Evolutionary conservation across 2,888 invertebrate species (phyloP).

Genomic region (Apamea crenata): DNA sequence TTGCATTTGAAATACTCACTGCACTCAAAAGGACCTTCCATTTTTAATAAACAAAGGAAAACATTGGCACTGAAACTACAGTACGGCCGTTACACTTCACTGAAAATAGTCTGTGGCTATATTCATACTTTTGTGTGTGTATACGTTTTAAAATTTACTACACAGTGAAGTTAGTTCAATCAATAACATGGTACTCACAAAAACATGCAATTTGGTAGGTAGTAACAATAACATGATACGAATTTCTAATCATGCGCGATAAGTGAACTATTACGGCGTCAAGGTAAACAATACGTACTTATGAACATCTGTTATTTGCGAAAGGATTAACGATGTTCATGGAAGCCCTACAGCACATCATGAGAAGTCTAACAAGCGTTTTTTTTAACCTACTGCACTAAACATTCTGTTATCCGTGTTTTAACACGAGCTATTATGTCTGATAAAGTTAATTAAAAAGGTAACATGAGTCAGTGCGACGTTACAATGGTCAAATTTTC

Average conservation of each 20-base stretch:
- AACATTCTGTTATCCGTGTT: slow-evolving; percentile 47
- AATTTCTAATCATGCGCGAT: slow-evolving; percentile 66
- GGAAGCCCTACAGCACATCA: slow-evolving; percentile 75
- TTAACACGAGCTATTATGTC: slow-evolving; percentile 65
- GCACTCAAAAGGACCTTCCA: slow-evolving; percentile 82
- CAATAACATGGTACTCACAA: slow-evolving; percentile 63
- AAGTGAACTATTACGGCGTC: slow-evolving; percentile 61
- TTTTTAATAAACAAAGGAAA: slow-evolving; percentile 69
- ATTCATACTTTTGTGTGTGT: slow-evolving; percentile 77
- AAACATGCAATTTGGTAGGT: slow-evolving; percentile 66
- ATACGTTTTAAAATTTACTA: slow-evolving; percentile 73
- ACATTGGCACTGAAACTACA: slow-evolving; percentile 68
- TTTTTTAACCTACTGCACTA: slow-evolving; percentile 40
- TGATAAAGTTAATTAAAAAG: slow-evolving; percentile 63
- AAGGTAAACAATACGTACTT: slow-evolving; percentile 74
- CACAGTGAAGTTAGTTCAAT: slow-evolving; percentile 80
- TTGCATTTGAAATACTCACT: slow-evolving; percentile 73
- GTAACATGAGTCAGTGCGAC: slow-evolving; percentile 70
- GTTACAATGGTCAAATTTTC: slow-evolving; percentile 58
- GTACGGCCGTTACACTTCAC: slow-evolving; percentile 79
- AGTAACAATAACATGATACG: slow-evolving; percentile 60
- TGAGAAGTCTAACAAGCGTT: slow-evolving; percentile 76
- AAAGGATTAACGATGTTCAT: slow-evolving; percentile 46
- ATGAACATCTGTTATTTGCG: slow-evolving; percentile 66
- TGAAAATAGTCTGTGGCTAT: slow-evolving; percentile 84